Percentiles rank a stretch among this genome's conserved stretches.
These are phyloP conservation scores for Agelaius tricolor DNA, from an alignment of 2,113 vertebrate genomes.

Conservation along the genomic window DNA sequence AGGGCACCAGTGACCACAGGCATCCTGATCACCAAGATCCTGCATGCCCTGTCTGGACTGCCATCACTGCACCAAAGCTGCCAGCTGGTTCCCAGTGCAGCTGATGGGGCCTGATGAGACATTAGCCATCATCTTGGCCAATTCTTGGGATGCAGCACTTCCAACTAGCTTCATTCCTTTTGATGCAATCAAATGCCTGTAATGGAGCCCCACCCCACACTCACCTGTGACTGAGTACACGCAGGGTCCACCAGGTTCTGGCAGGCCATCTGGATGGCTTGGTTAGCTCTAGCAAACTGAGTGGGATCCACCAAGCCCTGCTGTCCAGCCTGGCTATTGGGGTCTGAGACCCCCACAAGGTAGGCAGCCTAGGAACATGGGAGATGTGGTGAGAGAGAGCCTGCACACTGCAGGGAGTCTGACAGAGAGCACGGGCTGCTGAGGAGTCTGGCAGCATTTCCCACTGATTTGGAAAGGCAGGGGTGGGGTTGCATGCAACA, in stretches of 20 bases:
- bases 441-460: neutral
- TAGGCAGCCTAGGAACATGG: conserved; percentile 84
- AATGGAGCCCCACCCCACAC: neutral
- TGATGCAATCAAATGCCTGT: neutral
- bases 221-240: conserved; percentile 96
- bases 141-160: neutral
- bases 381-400: neutral
- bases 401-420: neutral
- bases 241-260: conserved; percentile 95
- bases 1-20: neutral
- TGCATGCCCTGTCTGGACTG: neutral
- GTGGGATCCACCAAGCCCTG: conserved; percentile 95
- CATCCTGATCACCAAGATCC: neutral
- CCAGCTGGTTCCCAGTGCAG: neutral
- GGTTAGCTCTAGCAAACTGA: conserved; percentile 95
- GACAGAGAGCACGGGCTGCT: neutral
- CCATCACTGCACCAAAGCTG: neutral
- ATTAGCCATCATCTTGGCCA: neutral
- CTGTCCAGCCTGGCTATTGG: conserved; percentile 93
- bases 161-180: neutral
- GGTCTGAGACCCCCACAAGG: conserved; percentile 91
- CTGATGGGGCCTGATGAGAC: neutral
- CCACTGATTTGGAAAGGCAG: neutral
- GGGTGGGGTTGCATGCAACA: neutral
- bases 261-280: conserved; percentile 98